Evolutionary conservation across 2,113 vertebrate species (phyloP), one percentile per base, ranked within the genome.

Genomic region (Erinaceus europaeus): DNA sequence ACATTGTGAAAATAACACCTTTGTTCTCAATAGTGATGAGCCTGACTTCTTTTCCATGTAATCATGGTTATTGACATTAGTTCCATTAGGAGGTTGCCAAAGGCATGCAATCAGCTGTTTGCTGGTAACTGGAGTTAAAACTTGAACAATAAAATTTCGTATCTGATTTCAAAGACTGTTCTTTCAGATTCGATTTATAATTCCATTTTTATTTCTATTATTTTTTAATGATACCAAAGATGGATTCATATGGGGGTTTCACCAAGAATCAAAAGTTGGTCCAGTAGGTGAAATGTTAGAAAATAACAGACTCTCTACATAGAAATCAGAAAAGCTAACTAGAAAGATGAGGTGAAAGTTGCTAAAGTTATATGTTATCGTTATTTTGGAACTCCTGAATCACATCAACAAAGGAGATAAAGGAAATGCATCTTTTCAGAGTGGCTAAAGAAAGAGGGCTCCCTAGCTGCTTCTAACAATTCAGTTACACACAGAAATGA

Each of bases 161-260:
- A 67, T 75, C 42, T 71, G 75, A 89, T 89, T 84, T 87, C 74
- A 87, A 87, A 85, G 74, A 82, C 52, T 25, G 17, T 42, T 71
- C 50, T 76, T 34, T 82, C 61, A 92, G 48, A 89, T 89, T 67
- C 44, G 87, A 53, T 86, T 86, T 84, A 77, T 84, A 73, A 81
- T 88, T 25, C 74, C 50, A 89, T 86, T 93, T n/a, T 92, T 34
- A 72, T 83, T 91, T 91, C 14, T 9, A 80, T 85, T 93, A 75
- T 82, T 85, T 79, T 84, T 84, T 91, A 89, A 79, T 87, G 61
- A 75, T 68, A 64, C 8, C 64, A 78, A 90, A 88, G 42, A 61
- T 74, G 27, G 44, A 82, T 57, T 90, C 55, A 65, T 36, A 79
- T 75, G 29, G 17, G 7, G 53, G 32, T 59, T 64, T 12, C 25